Evolutionary conservation across 2,113 vertebrate genomes (phyloP).

Genomic region (Eclectus roratus): DNA sequence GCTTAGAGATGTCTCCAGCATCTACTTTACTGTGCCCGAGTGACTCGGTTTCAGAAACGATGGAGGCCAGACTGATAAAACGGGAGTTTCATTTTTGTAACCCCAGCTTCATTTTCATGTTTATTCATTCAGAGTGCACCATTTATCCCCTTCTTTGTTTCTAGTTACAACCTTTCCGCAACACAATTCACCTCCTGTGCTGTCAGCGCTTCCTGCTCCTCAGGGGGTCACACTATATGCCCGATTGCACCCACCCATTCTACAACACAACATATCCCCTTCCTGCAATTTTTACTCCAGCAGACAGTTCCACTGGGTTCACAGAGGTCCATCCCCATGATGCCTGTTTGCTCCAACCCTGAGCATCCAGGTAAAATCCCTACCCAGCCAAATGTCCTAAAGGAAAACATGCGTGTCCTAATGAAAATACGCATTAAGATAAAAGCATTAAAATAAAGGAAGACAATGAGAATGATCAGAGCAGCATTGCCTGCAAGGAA

Average conservation of each 20-base stretch:
- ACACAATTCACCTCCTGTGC: neutral
- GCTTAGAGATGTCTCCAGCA: conserved; percentile 17
- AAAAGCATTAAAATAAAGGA: conserved; percentile 35
- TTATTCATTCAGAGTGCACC: neutral
- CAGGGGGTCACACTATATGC: neutral
- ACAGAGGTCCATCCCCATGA: neutral
- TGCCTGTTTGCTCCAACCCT: neutral
- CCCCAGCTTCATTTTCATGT: neutral
- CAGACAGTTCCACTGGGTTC: neutral
- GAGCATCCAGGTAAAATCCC: neutral
- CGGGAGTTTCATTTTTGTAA: neutral
- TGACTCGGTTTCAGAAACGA: neutral
- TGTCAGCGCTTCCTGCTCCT: conserved; percentile 4
- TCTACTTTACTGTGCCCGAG: neutral
- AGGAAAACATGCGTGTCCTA: neutral
- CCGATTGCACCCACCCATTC: conserved; percentile 10
- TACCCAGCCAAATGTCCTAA: neutral
- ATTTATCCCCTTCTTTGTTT: neutral
- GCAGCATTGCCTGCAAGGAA: neutral
- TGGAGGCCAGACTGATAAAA: neutral
- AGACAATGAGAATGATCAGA: conserved; percentile 7
- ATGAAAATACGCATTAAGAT: neutral
- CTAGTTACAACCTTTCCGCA: neutral
- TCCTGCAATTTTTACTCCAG: conserved; percentile 16
- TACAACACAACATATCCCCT: neutral